Evolutionary conservation across 2,113 vertebrate species (phyloP).

Genomic region (Gymnocephalus cernua): DNA sequence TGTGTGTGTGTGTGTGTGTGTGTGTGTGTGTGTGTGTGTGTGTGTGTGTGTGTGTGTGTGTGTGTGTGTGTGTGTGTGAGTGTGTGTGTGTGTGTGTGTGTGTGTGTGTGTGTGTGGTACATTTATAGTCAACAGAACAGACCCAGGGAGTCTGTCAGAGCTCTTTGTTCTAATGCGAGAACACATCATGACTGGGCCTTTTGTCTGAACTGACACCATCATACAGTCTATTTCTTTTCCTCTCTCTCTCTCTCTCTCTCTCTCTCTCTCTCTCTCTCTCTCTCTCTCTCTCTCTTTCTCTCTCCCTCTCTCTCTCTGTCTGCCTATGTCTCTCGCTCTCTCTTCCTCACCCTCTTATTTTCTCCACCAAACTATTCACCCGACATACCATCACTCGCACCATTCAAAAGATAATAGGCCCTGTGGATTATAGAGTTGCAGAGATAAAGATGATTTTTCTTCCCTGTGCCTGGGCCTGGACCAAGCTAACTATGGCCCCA

Average conservation of each 20-base stretch:
- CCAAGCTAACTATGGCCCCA: background rate
- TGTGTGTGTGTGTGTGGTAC: constrained; percentile 27
- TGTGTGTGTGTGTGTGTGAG: background rate
- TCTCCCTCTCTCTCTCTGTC: constrained; percentile 1
- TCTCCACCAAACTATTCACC: constrained; percentile 52
- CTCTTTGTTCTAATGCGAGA: constrained; percentile 74
- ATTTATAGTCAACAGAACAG: constrained; percentile 70
- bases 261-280: constrained; percentile 1
- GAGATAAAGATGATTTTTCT: constrained; percentile 31
- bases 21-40: background rate
- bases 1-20: background rate
- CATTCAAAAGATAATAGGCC: constrained; percentile 65
- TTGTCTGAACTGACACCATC: constrained; percentile 73
- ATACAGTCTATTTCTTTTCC: constrained; percentile 53
- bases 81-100: background rate
- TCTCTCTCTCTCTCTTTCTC: constrained; percentile 14
- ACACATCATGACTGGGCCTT: constrained; percentile 72
- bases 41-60: background rate
- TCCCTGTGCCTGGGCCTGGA: constrained; percentile 9
- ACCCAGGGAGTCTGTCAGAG: constrained; percentile 67
- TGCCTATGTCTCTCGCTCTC: background rate
- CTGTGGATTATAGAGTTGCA: constrained; percentile 50
- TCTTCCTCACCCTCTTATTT: constrained; percentile 15
- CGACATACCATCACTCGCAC: constrained; percentile 44
- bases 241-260: constrained; percentile 18